Evolutionary conservation across 2,797 vertebrate species (phyloP).

Genomic region (Fringilla coelebs): DNA sequence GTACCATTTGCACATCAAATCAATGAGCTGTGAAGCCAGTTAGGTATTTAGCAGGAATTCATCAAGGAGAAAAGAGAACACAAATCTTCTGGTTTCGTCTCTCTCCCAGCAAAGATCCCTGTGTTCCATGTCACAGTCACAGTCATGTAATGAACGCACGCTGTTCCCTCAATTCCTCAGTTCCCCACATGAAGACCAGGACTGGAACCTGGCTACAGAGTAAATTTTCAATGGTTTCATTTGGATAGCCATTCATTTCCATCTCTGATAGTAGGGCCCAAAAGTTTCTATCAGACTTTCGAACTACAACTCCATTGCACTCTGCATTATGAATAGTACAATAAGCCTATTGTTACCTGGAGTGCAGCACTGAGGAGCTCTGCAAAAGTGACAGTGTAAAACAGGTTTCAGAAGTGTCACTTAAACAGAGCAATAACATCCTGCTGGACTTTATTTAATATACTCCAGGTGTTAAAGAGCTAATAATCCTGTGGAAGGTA

Average conservation of each 20-base stretch:
- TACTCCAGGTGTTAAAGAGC: neutral
- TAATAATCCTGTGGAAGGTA: neutral
- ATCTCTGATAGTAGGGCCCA: neutral
- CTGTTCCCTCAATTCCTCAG: neutral
- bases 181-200: neutral
- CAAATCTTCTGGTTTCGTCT: neutral
- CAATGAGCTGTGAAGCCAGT: neutral
- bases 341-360: neutral
- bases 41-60: neutral
- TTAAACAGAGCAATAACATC: neutral
- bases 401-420: neutral
- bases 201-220: neutral
- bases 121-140: fast-evolving
- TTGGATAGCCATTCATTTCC: neutral
- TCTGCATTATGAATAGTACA: neutral
- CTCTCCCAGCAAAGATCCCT: neutral
- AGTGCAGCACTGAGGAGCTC: neutral
- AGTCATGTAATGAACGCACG: neutral
- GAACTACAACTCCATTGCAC: neutral
- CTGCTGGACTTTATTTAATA: neutral
- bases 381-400: neutral
- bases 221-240: neutral
- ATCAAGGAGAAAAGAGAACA: neutral
- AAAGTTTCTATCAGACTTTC: neutral
- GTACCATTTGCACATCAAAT: neutral